Base-by-base conservation (phyloP, 2,113 vertebrate species). In the Engraulis encrasicolus region DNA sequence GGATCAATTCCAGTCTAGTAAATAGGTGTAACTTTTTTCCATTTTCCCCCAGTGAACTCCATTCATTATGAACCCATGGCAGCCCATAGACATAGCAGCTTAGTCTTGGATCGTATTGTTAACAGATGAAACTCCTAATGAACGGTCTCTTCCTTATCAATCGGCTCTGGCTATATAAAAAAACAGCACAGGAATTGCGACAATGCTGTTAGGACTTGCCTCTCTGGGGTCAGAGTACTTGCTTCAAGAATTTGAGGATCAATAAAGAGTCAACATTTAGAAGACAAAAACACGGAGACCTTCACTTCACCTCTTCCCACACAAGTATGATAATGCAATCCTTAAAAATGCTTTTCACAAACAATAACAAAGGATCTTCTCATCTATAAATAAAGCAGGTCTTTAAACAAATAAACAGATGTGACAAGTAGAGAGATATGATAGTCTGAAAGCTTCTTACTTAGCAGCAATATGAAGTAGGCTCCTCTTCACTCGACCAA, bases 401-500 rank as follows among this genome's bases (percentile, higher is more conserved):
- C n/a, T n/a, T 15, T n/a, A n/a, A 58, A 6, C 27, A 66, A 66
- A 23, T 23, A 34, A 34, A 15, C 12, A n/a, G 2, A 66, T 12
- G 7, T 79, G 54, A 78, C 19, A 0, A 50, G 34, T 17, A 18
- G 15, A 74, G 18, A 3, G 19, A 34, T 31, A 18, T 40, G 40
- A 80, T 48, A 79, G 0, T 48, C 79, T 11, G 14, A 48, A 12
- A 18, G 6, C 96, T 96, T 97, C 96, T 96, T 97, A 99, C 98
- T 99, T 99, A 92, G 98, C 98, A 91, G 98, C 98, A 85, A 99
- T 99, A 89, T 99, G 98, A 90, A 99, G 96, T 84, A 99, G 95
- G 91, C 98, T 99, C 93, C 98, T 97, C 94, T 99, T 99, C 83
- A 99, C 98, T 18, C 98, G 96, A 91, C 98, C 98, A 92, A 99